These are phyloP conservation scores for Uria aalge DNA, from an alignment of 2,113 vertebrate species.

Conservation along the genomic window DNA sequence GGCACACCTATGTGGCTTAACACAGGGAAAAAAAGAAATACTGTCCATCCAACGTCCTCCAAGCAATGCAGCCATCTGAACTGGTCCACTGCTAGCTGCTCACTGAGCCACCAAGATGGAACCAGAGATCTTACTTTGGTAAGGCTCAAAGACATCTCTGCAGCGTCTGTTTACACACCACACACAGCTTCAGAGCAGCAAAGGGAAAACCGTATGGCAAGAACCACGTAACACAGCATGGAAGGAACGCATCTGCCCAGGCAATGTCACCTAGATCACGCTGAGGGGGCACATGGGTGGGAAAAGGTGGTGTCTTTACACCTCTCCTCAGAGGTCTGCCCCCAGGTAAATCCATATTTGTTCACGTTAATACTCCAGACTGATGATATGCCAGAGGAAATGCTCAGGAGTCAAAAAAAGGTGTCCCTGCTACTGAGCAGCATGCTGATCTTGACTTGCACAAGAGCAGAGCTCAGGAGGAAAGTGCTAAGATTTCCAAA, in stretches of 20 bases:
- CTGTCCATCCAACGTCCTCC: background rate
- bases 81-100: background rate
- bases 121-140: background rate
- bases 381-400: background rate
- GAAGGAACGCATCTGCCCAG: background rate
- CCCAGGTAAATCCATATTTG: background rate
- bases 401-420: background rate
- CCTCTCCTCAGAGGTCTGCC: background rate
- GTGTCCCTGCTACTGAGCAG: background rate
- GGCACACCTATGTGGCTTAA: background rate
- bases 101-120: background rate
- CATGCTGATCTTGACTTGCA: background rate
- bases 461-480: background rate
- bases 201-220: background rate
- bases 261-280: background rate
- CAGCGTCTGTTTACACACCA: too few species aligned
- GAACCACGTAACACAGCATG: rapidly evolving
- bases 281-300: rapidly evolving
- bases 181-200: background rate
- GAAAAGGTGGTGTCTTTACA: background rate
- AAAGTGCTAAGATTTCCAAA: background rate
- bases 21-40: background rate
- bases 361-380: background rate
- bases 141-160: background rate
- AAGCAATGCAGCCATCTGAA: background rate